phyloP scores from a whole-genome alignment of 2,888 invertebrate species.

The Trissolcus brochymenae region DNA sequence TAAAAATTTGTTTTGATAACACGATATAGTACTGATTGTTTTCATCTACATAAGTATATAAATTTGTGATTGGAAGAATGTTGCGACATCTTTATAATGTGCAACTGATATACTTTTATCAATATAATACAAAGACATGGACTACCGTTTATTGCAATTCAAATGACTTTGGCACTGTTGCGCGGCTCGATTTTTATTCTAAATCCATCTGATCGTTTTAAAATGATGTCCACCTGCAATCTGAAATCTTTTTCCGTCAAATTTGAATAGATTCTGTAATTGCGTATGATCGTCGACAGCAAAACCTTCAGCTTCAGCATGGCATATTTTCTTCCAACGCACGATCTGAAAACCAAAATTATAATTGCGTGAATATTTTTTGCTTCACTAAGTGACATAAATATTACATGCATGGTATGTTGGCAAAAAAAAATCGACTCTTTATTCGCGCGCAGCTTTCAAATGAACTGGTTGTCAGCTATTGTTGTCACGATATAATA shows the following conservation, averaged over 20 bases:
- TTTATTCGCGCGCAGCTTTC: slow-evolving; percentile 15
- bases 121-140: background rate
- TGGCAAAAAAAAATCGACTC: slow-evolving; percentile 18
- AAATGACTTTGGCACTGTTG: background rate
- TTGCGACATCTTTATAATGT: too few relatives aligned
- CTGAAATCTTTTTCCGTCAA: slow-evolving; percentile 83
- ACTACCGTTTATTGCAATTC: background rate
- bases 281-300: slow-evolving; percentile 85
- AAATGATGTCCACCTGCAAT: slow-evolving; percentile 86
- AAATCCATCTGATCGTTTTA: slow-evolving; percentile 87
- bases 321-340: slow-evolving; percentile 86
- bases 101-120: background rate
- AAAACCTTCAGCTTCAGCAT: slow-evolving; percentile 88
- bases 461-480: slow-evolving; percentile 36
- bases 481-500: slow-evolving; percentile 28
- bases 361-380: background rate
- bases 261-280: slow-evolving; percentile 84
- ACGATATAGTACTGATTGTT: too few relatives aligned
- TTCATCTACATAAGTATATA: background rate
- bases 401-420: slow-evolving; percentile 7
- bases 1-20: background rate
- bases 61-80: too few relatives aligned
- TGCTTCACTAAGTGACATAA: slow-evolving; percentile 9
- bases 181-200: slow-evolving; percentile 83
- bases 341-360: slow-evolving; percentile 76